Conservation (phyloP, 92 coral and sea anemone species). For the Ricordea florida region DNA sequence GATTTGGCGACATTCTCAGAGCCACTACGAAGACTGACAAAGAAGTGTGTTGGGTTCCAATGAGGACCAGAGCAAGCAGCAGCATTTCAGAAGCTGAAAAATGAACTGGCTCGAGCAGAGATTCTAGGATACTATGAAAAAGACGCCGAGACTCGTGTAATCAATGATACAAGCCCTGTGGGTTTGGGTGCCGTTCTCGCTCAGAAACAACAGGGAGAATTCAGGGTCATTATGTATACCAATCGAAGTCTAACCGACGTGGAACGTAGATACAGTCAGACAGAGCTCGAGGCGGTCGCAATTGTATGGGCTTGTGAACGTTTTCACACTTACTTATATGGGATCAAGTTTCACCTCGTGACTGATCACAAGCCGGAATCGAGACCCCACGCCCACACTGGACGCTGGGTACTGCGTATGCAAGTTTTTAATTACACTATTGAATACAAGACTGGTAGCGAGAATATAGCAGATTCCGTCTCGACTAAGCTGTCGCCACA, state of each 20-base stretch:
- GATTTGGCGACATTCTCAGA: too few relatives aligned
- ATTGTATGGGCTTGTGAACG: neutral
- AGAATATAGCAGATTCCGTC: slow-evolving; percentile 2
- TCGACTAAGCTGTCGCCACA: neutral
- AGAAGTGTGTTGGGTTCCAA: too few relatives aligned
- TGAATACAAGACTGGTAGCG: neutral
- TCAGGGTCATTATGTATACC: neutral
- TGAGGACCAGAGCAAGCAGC: too few relatives aligned
- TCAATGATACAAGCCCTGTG: too few relatives aligned
- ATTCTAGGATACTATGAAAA: too few relatives aligned
- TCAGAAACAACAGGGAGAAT: neutral
- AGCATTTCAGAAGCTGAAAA: too few relatives aligned
- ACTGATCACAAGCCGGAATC: slow-evolving; percentile 9
- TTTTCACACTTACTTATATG: neutral
- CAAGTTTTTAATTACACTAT: slow-evolving; percentile 2
- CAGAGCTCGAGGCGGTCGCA: neutral
- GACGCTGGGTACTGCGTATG: slow-evolving; percentile 10
- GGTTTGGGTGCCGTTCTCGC: neutral
- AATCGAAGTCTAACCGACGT: neutral
- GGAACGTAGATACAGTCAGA: neutral
- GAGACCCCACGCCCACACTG: neutral
- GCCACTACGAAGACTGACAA: too few relatives aligned
- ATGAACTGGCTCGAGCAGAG: too few relatives aligned
- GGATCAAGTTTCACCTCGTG: neutral
- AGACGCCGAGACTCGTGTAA: too few relatives aligned